These are phyloP conservation scores for Epinephelus moara DNA, from an alignment of 2,113 vertebrate genomes.

Conservation along the genomic window DNA sequence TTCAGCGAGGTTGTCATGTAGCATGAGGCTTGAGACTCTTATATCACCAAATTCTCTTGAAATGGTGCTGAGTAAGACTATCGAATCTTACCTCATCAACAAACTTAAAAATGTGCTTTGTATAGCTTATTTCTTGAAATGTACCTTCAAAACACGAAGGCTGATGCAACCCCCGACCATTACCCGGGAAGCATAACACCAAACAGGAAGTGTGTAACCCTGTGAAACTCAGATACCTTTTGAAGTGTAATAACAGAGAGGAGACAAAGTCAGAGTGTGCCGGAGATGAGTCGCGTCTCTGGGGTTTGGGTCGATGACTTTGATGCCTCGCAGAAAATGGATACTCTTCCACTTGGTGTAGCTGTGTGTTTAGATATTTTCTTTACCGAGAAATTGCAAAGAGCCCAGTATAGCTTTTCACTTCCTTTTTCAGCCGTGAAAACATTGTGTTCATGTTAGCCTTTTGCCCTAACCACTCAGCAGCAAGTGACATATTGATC, in stretches of 20 bases:
- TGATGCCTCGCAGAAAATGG: slow-evolving; percentile 11
- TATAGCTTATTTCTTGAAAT: slow-evolving; percentile 7
- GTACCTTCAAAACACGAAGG: neutral
- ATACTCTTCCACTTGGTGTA: neutral
- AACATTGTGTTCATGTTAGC: neutral
- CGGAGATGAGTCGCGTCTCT: neutral
- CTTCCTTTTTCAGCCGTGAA: neutral
- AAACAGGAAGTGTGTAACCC: slow-evolving; percentile 21
- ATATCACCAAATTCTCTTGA: slow-evolving; percentile 20
- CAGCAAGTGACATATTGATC: neutral
- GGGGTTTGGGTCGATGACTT: slow-evolving; percentile 10
- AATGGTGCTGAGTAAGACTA: neutral
- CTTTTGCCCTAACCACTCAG: neutral
- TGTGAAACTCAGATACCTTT: slow-evolving; percentile 22
- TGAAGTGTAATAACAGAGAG: slow-evolving; percentile 34
- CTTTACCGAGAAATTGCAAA: neutral
- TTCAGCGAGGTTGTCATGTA: neutral
- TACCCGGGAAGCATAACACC: slow-evolving; percentile 9
- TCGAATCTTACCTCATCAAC: neutral
- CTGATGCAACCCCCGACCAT: slow-evolving; percentile 4
- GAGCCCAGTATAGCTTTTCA: neutral
- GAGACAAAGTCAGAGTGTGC: slow-evolving; percentile 3
- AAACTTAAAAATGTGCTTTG: neutral
- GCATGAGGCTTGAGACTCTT: neutral
- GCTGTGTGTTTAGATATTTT: neutral